A percentile compares a stretch with the other conserved stretches of the same genome.
phyloP scores from a whole-genome alignment of 2,797 vertebrate genomes.

The Lycodopsis pacificus region DNA sequence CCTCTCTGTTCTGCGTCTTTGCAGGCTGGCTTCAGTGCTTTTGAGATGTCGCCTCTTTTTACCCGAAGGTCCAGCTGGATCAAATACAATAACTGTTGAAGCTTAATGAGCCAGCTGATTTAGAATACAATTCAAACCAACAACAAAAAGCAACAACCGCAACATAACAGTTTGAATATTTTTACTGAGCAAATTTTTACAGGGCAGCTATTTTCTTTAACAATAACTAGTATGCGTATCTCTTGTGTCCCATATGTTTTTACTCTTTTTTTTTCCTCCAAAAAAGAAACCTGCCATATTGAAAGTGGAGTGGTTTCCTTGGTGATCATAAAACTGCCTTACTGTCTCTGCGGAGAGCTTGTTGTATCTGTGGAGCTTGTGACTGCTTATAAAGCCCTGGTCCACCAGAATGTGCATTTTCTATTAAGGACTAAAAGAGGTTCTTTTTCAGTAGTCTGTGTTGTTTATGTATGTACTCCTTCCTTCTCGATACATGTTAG shows the following conservation, averaged over 20 bases:
- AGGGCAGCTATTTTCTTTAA: conserved; percentile 86
- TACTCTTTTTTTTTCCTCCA: conserved; percentile 66
- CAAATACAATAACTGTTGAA: conserved; percentile 93
- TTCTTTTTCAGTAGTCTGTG: conserved; percentile 89
- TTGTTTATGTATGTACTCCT: conserved; percentile 87
- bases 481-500: conserved; percentile 77
- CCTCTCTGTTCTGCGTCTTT: conserved; percentile 76
- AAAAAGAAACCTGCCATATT: conserved; percentile 81
- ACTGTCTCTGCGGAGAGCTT: conserved; percentile 83
- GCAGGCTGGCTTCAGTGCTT: conserved; percentile 89
- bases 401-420: conserved; percentile 85
- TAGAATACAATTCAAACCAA: conserved; percentile 73
- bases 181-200: conserved; percentile 83
- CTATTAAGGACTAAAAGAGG: conserved; percentile 81
- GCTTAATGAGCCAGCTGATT: conserved; percentile 83
- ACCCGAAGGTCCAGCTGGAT: conserved; percentile 91
- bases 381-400: conserved; percentile 78
- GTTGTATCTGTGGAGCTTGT: conserved; percentile 82
- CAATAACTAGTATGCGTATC: conserved; percentile 72
- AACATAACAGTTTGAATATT: conserved; percentile 74
- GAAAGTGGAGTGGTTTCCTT: conserved; percentile 80
- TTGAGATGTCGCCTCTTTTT: conserved; percentile 92
- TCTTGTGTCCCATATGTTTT: conserved; percentile 73
- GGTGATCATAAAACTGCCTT: conserved; percentile 85
- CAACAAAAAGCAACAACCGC: conserved; percentile 78